Base-by-base conservation (phyloP, 1,140 invertebrate genomes). In the Trachymyrmex septentrionalis region DNA sequence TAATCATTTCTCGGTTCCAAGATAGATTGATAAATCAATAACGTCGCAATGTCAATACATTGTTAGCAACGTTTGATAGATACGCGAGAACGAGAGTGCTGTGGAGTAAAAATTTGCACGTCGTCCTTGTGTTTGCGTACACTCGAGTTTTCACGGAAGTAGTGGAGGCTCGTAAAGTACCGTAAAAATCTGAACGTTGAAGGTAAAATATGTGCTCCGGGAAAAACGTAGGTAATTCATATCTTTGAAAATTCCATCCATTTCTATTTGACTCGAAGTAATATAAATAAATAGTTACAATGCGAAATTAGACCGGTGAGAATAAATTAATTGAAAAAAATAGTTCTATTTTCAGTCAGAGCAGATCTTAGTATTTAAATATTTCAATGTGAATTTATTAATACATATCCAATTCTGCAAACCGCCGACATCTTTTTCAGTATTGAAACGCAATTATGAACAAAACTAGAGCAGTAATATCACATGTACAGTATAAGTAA, bases 1-100 rank as follows among this genome's bases (percentile, higher is more conserved):
- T 84, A 84, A 84, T 84, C 69, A 84, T 84, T 84, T 48, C 38
- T 16, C 69, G 14, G 80, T n/a, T 7, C 38, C 80, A 7, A 30
- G 55, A 48, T 61, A 73, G 80, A 82, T 82, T 61, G 80, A 3
- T 73, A 63, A 84, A 84, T 84, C 80, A 84, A 84, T 84, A 84
- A 75, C 24, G 69, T 84, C 27, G 80, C 80, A 63, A 61, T 73
- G 80, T 84, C 69, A 61, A 84, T 73, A 84, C 69, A 50, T 57
- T 34, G 80, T 75, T 73, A 75, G 69, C 38, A 30, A 44, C 55
- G 80, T 84, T 84, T 75, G 80, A 75, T 84, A 50, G 69, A 69
- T 30, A 44, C 19, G 80, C 24, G 24, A 50, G 19, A 48, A 12
- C 19, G 48, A 55, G 57, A 34, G 34, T 3, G 53, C 16, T 59